Evolutionary conservation across 2,888 invertebrate genomes (phyloP), one percentile per base, ranked within the genome.

Genomic region (Scelioninae gen. 2): DNA sequence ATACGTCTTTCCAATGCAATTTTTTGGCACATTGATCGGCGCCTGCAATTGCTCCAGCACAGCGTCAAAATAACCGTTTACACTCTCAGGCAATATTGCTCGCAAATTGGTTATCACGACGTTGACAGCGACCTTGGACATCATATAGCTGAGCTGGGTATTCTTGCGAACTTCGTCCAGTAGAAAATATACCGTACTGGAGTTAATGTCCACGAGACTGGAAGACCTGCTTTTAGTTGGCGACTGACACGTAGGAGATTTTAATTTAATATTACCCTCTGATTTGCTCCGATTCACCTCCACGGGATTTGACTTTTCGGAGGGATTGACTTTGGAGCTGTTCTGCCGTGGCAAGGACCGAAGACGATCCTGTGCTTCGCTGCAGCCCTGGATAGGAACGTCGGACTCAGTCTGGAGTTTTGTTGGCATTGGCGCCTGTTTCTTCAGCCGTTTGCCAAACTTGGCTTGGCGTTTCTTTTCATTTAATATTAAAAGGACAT

Each of bases 61-160:
- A 9, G 87, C 87, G 74, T 88, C 88, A 63, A 91, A 88, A 84
- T 90, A 90, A 28, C 89, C 90, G 79, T 89, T 89, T 22, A 91
- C 88, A 63, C 87, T 88, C 60, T 89, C 88, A 5, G 91, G 91
- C 41, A 91, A 87, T 5, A 92, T 80, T 74, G 89, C 88, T 75
- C 88, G 88, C 48, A 90, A 82, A 50, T 88, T 88, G 67, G 88
- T 87, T 18, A 93, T 89, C 0, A 96, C 94, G 37, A 95, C 94
- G 73, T 92, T 92, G 31, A 95, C 90, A 10, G 95, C 95, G 61
- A 94, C 91, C 84, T 94, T 92, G 0, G 95, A 94, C 89, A 94
- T 90, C 79, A 95, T 94, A 86, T 95, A 94, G 79, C 94, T 94
- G 35, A 96, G 89, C 80, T 94, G 93, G 0, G 96, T 95, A 81